Evolutionary conservation across 1,140 invertebrate genomes (phyloP).

Genomic region (Drosophila lowei): DNA sequence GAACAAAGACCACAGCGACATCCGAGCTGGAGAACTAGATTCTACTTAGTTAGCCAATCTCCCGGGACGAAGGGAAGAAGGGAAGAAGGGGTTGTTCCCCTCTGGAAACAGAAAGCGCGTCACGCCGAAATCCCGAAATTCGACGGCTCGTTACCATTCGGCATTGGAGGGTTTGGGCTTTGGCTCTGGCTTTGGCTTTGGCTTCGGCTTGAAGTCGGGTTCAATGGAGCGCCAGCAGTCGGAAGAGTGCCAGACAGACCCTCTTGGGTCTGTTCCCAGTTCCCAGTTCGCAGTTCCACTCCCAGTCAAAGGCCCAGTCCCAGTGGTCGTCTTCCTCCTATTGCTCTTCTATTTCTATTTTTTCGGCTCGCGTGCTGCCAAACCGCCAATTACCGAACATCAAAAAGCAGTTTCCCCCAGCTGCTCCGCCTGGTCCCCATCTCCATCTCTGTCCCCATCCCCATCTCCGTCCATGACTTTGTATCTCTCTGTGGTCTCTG

Average conservation of each 20-base stretch:
- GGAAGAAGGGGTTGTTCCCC: no score
- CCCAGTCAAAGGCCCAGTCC: slow-evolving; percentile 2
- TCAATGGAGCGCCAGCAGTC: slow-evolving; percentile 62
- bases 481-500: background rate
- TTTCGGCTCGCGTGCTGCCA: slow-evolving; percentile 76
- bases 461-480: no score
- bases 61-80: background rate
- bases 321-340: slow-evolving; percentile 26
- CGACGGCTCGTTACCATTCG: slow-evolving; percentile 68
- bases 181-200: slow-evolving; percentile 7
- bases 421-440: slow-evolving; percentile 24
- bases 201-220: slow-evolving; percentile 13
- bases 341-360: slow-evolving; percentile 24
- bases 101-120: slow-evolving; percentile 63
- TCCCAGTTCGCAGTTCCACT: slow-evolving; percentile 6
- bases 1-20: slow-evolving; percentile 54
- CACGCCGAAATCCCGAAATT: slow-evolving; percentile 66
- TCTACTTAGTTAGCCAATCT: slow-evolving; percentile 40
- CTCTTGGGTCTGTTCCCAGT: slow-evolving; percentile 16
- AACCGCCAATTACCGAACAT: slow-evolving; percentile 81
- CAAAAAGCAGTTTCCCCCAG: slow-evolving; percentile 76
- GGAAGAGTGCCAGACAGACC: slow-evolving; percentile 43
- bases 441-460: no score
- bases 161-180: slow-evolving; percentile 39
- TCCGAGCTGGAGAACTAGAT: slow-evolving; percentile 54